These are phyloP conservation scores for Mareca strepera DNA, from an alignment of 2,797 vertebrate genomes.

Conservation along the genomic window DNA sequence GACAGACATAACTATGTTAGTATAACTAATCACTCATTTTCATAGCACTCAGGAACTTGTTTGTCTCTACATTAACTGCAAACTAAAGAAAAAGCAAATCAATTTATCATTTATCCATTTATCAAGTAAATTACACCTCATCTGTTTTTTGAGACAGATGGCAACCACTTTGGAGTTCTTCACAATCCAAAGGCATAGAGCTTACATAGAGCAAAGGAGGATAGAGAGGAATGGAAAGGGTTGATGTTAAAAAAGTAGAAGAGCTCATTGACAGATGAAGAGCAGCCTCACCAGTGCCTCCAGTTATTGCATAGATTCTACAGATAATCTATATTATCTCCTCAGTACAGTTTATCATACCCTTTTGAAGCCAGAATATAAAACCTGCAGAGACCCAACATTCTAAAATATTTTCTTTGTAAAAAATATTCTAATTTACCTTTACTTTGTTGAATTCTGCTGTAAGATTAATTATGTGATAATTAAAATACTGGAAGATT, in stretches of 20 bases:
- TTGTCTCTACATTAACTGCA: not conserved
- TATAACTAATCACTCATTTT: not conserved
- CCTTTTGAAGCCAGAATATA: not conserved
- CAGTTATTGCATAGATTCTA: not conserved
- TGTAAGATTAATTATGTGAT: not conserved
- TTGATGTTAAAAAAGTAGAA: not conserved
- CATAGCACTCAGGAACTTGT: not conserved
- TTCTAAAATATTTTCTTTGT: not conserved
- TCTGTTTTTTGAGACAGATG: not conserved
- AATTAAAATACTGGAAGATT: not conserved
- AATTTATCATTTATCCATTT: not conserved
- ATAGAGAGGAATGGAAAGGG: not conserved
- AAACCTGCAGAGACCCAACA: not conserved
- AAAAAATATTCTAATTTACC: not conserved
- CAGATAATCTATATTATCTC: not conserved
- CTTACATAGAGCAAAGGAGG: not conserved
- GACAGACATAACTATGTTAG: not conserved
- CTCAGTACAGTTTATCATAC: not conserved
- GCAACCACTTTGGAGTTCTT: not conserved
- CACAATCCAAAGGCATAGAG: not conserved
- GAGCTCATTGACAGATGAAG: not conserved
- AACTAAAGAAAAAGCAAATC: not conserved
- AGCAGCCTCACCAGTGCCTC: not conserved
- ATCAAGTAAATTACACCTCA: not conserved
- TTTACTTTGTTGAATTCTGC: not conserved